These are phyloP conservation scores for Neostethus bicornis DNA, from an alignment of 2,797 vertebrate species.

Conservation along the genomic window DNA sequence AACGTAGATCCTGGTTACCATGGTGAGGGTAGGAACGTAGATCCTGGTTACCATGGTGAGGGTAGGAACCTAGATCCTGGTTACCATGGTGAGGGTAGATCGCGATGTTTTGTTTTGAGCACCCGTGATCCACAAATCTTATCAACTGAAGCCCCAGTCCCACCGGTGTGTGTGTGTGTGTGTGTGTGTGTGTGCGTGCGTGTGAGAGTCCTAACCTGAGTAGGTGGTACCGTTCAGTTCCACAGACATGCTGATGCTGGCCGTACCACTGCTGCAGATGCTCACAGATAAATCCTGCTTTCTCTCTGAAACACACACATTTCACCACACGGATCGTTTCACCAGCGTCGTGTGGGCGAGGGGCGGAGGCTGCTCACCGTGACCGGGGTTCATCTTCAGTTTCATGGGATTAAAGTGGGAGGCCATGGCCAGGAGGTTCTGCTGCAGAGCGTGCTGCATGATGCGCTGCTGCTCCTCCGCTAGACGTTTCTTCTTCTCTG, in stretches of 20 bases:
- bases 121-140: too few relatives aligned
- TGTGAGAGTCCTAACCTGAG: constrained; percentile 84
- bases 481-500: constrained; percentile 87
- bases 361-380: constrained; percentile 57
- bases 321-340: too few relatives aligned
- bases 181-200: too few relatives aligned
- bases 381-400: constrained; percentile 70
- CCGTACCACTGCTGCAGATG: constrained; percentile 86
- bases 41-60: too few relatives aligned
- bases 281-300: constrained; percentile 89
- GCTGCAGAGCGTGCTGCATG: constrained; percentile 93
- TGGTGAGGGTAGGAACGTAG: too few relatives aligned
- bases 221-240: constrained; percentile 96
- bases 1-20: too few relatives aligned
- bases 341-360: too few relatives aligned
- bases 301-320: constrained; percentile 78
- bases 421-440: constrained; percentile 90
- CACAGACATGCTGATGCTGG: constrained; percentile 96
- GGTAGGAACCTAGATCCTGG: too few relatives aligned
- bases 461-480: constrained; percentile 93
- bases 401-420: constrained; percentile 83
- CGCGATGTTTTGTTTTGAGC: too few relatives aligned
- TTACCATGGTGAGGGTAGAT: too few relatives aligned
- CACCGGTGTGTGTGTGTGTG: too few relatives aligned
- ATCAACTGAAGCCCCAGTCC: too few relatives aligned